Evolutionary conservation across 1,140 invertebrate species (phyloP).

Genomic region (Rhyacophila brunnea): DNA sequence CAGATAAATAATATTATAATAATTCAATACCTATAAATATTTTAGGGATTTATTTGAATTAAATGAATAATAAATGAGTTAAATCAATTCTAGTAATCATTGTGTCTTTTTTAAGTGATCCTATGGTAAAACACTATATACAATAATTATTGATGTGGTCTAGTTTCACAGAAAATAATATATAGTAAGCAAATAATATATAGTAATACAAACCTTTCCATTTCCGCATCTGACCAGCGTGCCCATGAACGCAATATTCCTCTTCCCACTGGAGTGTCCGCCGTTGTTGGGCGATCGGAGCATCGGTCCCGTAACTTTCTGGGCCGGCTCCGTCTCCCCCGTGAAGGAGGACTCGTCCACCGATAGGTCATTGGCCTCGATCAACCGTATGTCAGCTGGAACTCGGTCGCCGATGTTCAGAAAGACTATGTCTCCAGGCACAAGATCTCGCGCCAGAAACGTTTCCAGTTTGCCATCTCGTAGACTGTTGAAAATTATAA

Average conservation of each 20-base stretch:
- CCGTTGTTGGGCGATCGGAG: slow-evolving; percentile 61
- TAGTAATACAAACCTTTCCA: slow-evolving; percentile 86
- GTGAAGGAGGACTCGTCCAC: slow-evolving; percentile 99
- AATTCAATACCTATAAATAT: too few species aligned
- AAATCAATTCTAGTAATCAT: too few species aligned
- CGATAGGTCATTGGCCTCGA: slow-evolving; percentile 86
- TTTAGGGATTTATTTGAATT: too few species aligned
- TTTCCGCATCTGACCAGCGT: slow-evolving; percentile 95
- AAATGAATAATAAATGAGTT: too few species aligned
- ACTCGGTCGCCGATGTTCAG: slow-evolving; percentile 94
- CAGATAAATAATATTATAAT: too few species aligned
- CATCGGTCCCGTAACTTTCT: slow-evolving; percentile 61
- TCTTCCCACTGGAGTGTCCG: slow-evolving; percentile 58
- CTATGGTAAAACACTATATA: too few species aligned
- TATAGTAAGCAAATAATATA: too few species aligned
- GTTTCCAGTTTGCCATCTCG: slow-evolving; percentile 85
- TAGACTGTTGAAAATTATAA: slow-evolving; percentile 59
- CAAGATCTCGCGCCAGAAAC: slow-evolving; percentile 91
- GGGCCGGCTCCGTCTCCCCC: slow-evolving; percentile 86
- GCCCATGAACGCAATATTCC: slow-evolving; percentile 98
- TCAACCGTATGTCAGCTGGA: slow-evolving; percentile 91
- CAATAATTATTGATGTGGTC: too few species aligned
- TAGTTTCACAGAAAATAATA: too few species aligned
- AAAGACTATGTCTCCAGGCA: slow-evolving; percentile 96
- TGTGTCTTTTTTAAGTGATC: too few species aligned